Percentiles rank a stretch among this genome's conserved stretches.
Evolutionary conservation across 2,113 vertebrate species (phyloP).

Genomic region (Pteruthius melanotis): DNA sequence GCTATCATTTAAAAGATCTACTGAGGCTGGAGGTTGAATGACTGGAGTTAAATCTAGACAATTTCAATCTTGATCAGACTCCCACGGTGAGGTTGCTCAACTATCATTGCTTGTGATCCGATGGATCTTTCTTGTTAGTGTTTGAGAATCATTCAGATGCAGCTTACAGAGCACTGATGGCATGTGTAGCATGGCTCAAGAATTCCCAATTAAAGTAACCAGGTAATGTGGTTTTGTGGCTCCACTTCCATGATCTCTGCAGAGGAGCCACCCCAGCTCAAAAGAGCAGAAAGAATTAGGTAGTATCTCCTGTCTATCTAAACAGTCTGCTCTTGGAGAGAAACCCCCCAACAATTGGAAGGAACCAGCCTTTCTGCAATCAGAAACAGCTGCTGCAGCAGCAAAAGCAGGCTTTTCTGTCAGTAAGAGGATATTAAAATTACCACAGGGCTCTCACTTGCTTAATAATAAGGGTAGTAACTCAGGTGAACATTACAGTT

Average conservation of each 20-base stretch:
- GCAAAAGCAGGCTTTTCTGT: neutral
- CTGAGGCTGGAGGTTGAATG: neutral
- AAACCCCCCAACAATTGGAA: neutral
- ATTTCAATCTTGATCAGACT: neutral
- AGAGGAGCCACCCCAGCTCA: neutral
- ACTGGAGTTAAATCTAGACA: neutral
- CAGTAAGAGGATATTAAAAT: neutral
- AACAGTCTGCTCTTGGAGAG: neutral
- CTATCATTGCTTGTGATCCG: neutral
- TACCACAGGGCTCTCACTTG: neutral
- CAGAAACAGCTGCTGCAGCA: neutral
- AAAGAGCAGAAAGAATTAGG: neutral
- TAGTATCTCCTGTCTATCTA: neutral
- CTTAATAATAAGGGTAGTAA: neutral
- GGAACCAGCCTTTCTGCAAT: neutral
- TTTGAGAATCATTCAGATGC: neutral
- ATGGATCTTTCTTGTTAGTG: neutral
- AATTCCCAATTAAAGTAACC: neutral
- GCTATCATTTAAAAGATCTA: neutral
- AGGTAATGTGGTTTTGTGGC: neutral
- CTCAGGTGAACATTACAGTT: neutral
- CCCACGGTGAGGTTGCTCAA: neutral
- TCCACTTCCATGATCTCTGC: neutral
- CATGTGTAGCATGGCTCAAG: neutral
- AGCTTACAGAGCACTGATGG: neutral